A percentile compares a stretch with the other conserved stretches of the same genome.
Evolutionary conservation across 2,113 vertebrate species (phyloP).

Genomic region (Callaeas wilsoni): DNA sequence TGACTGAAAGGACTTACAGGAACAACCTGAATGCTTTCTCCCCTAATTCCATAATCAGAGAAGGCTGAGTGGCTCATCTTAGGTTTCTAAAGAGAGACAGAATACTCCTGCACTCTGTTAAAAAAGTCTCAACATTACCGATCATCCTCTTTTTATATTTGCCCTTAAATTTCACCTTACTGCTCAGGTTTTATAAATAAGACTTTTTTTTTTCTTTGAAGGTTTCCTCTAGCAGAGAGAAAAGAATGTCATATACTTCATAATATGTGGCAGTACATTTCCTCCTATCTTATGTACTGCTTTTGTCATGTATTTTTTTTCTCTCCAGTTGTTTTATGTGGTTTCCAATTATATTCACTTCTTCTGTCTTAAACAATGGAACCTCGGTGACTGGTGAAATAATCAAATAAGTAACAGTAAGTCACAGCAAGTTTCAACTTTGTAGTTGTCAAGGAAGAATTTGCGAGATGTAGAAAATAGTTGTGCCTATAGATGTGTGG

Average conservation of each 20-base stretch:
- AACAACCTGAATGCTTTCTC: neutral
- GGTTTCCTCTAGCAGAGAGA: neutral
- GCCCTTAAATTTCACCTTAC: neutral
- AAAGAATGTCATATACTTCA: neutral
- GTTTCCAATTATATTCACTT: neutral
- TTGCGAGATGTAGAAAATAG: neutral
- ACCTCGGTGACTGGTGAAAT: neutral
- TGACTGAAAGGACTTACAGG: neutral
- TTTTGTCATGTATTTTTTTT: neutral
- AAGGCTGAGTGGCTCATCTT: neutral
- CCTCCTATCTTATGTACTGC: neutral
- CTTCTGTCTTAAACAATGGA: neutral
- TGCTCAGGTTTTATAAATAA: neutral
- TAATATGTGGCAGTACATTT: neutral
- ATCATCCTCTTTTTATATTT: neutral
- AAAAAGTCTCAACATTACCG: neutral
- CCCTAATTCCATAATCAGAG: neutral
- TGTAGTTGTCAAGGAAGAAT: neutral
- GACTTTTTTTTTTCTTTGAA: neutral
- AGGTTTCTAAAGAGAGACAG: neutral
- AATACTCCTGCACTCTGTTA: neutral
- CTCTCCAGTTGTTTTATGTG: neutral
- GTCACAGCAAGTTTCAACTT: neutral
- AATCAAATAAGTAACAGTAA: neutral
- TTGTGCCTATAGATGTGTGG: neutral